Evolutionary conservation across 2,113 vertebrate genomes (phyloP).

Genomic region (Erythrolamprus reginae): DNA sequence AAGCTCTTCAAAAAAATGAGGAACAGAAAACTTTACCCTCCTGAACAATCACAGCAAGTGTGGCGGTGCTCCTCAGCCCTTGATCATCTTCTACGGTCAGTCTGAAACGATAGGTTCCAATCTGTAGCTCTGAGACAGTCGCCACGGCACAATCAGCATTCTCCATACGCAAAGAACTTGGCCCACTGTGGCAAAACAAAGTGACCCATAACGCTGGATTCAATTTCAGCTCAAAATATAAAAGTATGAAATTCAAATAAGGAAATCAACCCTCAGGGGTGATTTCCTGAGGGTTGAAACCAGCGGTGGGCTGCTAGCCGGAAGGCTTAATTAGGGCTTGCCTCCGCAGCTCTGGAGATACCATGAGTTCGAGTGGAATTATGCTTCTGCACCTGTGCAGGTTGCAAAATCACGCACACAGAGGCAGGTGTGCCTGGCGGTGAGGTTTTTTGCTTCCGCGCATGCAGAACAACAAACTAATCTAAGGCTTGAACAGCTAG

Average conservation of each 20-base stretch:
- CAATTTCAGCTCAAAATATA: neutral
- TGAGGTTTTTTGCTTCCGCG: too few relatives aligned
- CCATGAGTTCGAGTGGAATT: too few relatives aligned
- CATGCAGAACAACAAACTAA: too few relatives aligned
- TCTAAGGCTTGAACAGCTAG: too few relatives aligned
- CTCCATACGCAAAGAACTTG: constrained; percentile 71
- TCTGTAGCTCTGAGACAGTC: constrained; percentile 69
- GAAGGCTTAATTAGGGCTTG: too few relatives aligned
- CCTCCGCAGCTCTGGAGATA: too few relatives aligned
- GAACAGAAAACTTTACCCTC: constrained; percentile 69
- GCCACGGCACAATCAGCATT: constrained; percentile 70
- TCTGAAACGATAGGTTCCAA: constrained; percentile 77
- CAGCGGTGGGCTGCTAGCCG: too few relatives aligned
- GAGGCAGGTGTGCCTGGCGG: too few relatives aligned
- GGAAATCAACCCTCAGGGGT: neutral
- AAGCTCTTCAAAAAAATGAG: neutral
- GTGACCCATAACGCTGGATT: neutral
- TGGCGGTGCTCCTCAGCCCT: constrained; percentile 73
- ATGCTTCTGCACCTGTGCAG: too few relatives aligned
- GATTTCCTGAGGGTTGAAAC: too few relatives aligned
- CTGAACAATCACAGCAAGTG: constrained; percentile 70
- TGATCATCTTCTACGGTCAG: constrained; percentile 79
- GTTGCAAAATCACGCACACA: too few relatives aligned
- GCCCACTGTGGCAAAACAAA: constrained; percentile 70
- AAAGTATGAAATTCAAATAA: neutral